phyloP scores from a whole-genome alignment of 2,888 invertebrate species.

The Meiosimyza platycephala region DNA sequence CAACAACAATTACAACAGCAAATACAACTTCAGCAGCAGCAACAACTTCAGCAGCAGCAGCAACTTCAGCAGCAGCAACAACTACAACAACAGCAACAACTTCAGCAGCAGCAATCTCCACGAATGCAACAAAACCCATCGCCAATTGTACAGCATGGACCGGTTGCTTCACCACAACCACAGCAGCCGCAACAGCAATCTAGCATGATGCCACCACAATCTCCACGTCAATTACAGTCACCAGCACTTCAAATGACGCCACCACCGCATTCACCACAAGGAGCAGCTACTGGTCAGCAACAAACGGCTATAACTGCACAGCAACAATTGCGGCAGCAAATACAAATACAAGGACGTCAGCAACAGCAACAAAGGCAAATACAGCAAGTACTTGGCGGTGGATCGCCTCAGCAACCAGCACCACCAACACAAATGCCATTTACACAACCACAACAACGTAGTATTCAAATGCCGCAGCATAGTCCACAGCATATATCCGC shows the following conservation, averaged over 20 bases:
- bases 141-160: constrained; percentile 59
- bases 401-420: constrained; percentile 53
- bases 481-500: constrained; percentile 62
- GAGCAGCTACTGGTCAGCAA: constrained; percentile 40
- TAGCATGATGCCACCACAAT: constrained; percentile 61
- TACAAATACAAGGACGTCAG: constrained; percentile 54
- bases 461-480: constrained; percentile 58
- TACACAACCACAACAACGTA: constrained; percentile 61
- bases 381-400: constrained; percentile 35
- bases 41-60: constrained; percentile 45
- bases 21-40: constrained; percentile 58
- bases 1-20: constrained; percentile 67
- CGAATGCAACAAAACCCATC: constrained; percentile 64
- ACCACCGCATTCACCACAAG: constrained; percentile 64
- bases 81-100: constrained; percentile 66
- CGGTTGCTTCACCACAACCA: constrained; percentile 58
- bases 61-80: constrained; percentile 58
- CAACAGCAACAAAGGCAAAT: constrained; percentile 46
- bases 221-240: constrained; percentile 63
- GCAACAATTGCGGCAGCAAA: constrained; percentile 62
- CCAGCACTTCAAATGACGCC: constrained; percentile 67
- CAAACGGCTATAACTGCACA: constrained; percentile 45
- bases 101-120: constrained; percentile 60
- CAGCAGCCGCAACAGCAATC: constrained; percentile 47
- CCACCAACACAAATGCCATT: constrained; percentile 50